Evolutionary conservation across 2,113 vertebrate genomes (phyloP), one percentile per base, ranked within the genome.

Genomic region (Astur gentilis): DNA sequence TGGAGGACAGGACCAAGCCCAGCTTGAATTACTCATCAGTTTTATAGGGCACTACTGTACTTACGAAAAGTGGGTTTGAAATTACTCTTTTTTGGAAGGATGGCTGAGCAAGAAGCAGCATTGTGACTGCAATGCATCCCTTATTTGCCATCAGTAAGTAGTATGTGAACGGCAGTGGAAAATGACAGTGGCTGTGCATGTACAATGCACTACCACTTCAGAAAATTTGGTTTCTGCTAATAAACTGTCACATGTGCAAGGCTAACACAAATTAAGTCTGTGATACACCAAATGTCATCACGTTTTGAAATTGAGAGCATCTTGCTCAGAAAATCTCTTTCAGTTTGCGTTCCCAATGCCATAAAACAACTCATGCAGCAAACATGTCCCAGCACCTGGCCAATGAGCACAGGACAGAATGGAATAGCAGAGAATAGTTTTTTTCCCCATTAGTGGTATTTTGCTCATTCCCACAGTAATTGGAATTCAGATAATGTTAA

Each of bases 401-500:
- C 73, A 60, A 55, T 3, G 29, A 69, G 81, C 62, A 45, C 38
- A 89, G 89, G 58, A 58, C 91, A 77, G 78, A 80, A 76, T 3
- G 8, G 45, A 69, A 65, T n/a, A 62, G 84, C 54, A 80, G 60
- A 93, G 84, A 93, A 76, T 70, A 62, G 65, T 12, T 65, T 91
- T 94, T 89, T 71, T 19, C n/a, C 57, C 73, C 69, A 45, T 91
- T 95, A 93, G 49, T 73, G 78, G 11, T 91, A 87, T 94, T 97
- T 95, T 91, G 49, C 58, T 91, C 50, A 78, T 95, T 94, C 66
- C 70, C 87, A 72, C 81, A 83, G 84, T 95, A 96, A 96, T 90
- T 96, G 76, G 75, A 90, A 94, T 96, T 95, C 94, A 96, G 87
- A 80, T 83, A 93, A 87, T 76, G 89, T 91, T 94, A 83, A 87